Evolutionary conservation across 2,113 vertebrate species (phyloP), one percentile per base, ranked within the genome.

Genomic region (Amazona vittata): DNA sequence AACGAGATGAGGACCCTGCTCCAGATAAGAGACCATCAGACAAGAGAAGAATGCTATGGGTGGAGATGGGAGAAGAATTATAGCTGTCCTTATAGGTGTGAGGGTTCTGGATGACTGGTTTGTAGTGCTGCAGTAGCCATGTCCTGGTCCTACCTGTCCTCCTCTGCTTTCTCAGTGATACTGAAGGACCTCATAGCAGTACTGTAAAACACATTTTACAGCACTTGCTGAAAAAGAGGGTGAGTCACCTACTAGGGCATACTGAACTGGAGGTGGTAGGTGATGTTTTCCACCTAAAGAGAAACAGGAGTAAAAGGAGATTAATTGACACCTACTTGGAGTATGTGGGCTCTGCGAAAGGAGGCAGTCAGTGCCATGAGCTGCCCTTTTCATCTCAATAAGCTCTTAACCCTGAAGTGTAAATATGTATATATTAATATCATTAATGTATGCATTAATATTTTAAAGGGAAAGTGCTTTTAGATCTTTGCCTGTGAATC

Each of bases 81-180:
- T 10, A 14, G 20, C 6, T 41, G 55, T 7, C 4, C 28, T 9
- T 0, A 10, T 4, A 9, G 11, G 37, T 2, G 5, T 0, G 4
- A 43, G 6, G 41, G 15, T 5, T 28, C 1, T 1, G 16, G 20
- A 4, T 15, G 0, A 6, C 24, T 43, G 35, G 18, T 7, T 5
- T n/a, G 35, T 63, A 37, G 16, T 22, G 43, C 22, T 25, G 52
- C 5, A n/a, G 25, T 5, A 14, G 9, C 15, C 1, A 6, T 4
- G 11, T 17, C 12, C 28, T 7, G 2, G 25, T 39, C 15, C 68
- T 77, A 53, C 50, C 22, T 47, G 15, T 29, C 17, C 29, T 8
- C 15, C 22, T 44, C 41, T 90, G 70, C 55, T 18, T 3, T 12
- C 29, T 28, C 12, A 2, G 47, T 13, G 65, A 3, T 22, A 44